Percentiles rank a stretch among this genome's conserved stretches.
These are phyloP conservation scores for Dynastes grantii DNA, from an alignment of 2,888 invertebrate genomes.

Conservation along the genomic window DNA sequence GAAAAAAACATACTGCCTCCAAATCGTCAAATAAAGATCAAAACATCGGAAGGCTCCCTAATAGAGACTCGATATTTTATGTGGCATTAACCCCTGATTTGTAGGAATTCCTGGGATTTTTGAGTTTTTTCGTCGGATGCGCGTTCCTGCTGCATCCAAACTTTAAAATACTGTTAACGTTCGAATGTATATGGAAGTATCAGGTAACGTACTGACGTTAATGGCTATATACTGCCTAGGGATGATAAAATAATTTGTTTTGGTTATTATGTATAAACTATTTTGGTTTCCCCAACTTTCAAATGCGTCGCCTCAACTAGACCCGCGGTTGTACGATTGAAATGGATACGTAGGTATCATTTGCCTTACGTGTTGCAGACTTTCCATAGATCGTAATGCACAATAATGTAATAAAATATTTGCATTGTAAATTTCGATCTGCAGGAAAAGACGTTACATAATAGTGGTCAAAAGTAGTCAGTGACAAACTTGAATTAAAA, in stretches of 20 bases:
- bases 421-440: too few species aligned
- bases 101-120: conserved; percentile 64
- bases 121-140: conserved; percentile 57
- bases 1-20: conserved; percentile 15
- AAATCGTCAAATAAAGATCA: conserved; percentile 42
- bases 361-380: too few species aligned
- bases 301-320: conserved; percentile 11
- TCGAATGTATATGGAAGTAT: conserved; percentile 61
- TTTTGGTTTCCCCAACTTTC: conserved; percentile 46
- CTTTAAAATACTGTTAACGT: conserved; percentile 57
- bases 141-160: conserved; percentile 52
- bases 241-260: conserved; percentile 55
- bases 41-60: conserved; percentile 53
- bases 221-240: conserved; percentile 60
- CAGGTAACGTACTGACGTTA: conserved; percentile 62
- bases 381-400: too few species aligned
- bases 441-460: too few species aligned
- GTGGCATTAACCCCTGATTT: conserved; percentile 65
- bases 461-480: too few species aligned
- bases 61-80: conserved; percentile 62
- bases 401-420: too few species aligned
- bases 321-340: neutral
- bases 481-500: too few species aligned
- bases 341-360: neutral
- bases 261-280: conserved; percentile 52